Conservation (phyloP, 2,113 vertebrate genomes). For the Physeter macrocephalus region DNA sequence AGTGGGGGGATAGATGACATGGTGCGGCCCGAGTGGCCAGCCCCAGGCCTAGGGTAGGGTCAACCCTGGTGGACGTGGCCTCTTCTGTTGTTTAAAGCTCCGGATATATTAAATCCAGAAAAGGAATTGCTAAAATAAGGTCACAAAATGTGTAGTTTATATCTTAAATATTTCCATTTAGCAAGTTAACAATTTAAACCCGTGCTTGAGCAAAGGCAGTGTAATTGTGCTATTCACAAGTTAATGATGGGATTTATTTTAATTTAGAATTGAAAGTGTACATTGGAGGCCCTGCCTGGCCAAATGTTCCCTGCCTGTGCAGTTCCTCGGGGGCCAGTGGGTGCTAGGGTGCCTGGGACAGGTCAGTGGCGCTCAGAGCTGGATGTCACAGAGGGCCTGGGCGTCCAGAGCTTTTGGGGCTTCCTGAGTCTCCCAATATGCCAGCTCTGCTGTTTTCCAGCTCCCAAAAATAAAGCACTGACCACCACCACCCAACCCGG, state of each 20-base stretch:
- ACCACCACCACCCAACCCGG: fast-evolving
- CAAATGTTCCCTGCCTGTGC: fast-evolving
- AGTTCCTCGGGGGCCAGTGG: fast-evolving
- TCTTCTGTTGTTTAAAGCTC: neutral
- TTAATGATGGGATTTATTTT: neutral
- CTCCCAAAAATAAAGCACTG: neutral
- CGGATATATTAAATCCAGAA: neutral
- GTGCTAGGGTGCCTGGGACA: no score
- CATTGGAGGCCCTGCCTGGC: neutral
- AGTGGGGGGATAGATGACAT: fast-evolving
- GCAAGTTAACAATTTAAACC: neutral
- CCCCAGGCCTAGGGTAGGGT: no score
- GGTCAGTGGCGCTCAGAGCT: no score
- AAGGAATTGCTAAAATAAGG: neutral
- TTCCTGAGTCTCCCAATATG: neutral
- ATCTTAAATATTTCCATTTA: conserved; percentile 6
- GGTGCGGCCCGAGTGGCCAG: neutral
- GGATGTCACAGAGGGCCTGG: neutral
- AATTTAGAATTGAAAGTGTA: neutral
- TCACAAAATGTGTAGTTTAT: neutral
- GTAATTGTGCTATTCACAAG: neutral
- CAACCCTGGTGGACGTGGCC: fast-evolving
- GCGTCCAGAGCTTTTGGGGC: neutral
- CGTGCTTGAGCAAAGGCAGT: neutral
- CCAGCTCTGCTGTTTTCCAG: fast-evolving